Evolutionary conservation across 2,888 invertebrate species (phyloP).

Genomic region (Pammene aurita): DNA sequence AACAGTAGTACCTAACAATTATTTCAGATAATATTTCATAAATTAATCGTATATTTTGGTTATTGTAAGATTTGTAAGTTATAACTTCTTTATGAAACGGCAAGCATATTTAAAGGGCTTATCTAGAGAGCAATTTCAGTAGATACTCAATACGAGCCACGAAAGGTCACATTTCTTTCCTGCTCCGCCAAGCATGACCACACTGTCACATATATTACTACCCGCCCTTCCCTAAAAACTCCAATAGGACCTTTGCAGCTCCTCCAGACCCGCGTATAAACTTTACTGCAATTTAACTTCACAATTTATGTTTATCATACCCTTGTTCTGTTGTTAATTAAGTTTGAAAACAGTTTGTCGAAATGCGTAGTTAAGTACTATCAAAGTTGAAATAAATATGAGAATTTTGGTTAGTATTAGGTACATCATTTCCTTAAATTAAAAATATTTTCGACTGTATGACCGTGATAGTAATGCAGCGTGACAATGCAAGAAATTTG

Average conservation of each 20-base stretch:
- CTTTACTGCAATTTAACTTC: conserved; percentile 43
- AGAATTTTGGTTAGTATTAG: no score
- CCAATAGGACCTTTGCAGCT: conserved; percentile 33
- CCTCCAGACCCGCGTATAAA: conserved; percentile 31
- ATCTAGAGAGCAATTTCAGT: conserved; percentile 35
- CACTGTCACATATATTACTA: conserved; percentile 76
- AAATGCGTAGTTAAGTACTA: not conserved
- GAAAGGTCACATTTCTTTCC: conserved; percentile 72
- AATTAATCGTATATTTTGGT: no score
- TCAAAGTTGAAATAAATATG: no score
- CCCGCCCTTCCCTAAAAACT: conserved; percentile 51
- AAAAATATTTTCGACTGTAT: no score
- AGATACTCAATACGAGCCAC: conserved; percentile 55
- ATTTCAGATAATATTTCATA: no score
- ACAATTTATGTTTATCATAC: conserved; percentile 31
- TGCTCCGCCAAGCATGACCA: conserved; percentile 71
- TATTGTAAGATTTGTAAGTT: no score
- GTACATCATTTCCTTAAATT: no score
- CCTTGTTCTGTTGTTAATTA: conserved; percentile 34
- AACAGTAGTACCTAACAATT: no score
- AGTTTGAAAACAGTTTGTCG: conserved; percentile 5
- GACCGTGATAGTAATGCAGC: no score
- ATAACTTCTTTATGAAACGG: no score
- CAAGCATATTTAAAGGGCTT: not conserved
- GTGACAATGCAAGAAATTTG: no score